Conservation (phyloP, 2,888 invertebrate genomes). For the Drosophila barbarae region DNA sequence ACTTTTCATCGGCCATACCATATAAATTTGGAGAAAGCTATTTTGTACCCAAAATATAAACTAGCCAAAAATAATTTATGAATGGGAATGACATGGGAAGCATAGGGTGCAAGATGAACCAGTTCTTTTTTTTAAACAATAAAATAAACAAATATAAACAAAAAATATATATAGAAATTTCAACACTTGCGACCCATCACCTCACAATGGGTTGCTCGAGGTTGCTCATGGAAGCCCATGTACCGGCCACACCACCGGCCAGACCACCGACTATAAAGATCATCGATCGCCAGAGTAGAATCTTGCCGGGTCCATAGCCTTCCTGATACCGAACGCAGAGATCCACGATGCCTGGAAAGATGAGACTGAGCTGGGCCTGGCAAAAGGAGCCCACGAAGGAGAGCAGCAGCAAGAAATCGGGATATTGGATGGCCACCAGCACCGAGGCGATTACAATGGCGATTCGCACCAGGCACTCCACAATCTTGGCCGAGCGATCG, state of each 20-base stretch:
- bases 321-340: conserved; percentile 84
- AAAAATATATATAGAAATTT: not conserved
- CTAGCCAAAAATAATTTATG: not conserved
- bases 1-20: conserved; percentile 15
- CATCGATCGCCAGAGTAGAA: conserved; percentile 40
- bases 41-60: not conserved
- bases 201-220: conserved; percentile 4
- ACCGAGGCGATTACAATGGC: conserved; percentile 83
- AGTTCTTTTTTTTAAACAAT: not conserved
- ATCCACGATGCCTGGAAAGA: conserved; percentile 94
- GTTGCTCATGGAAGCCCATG: conserved; percentile 19
- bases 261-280: conserved; percentile 44
- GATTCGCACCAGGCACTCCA: conserved; percentile 87
- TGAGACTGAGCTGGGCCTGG: conserved; percentile 91
- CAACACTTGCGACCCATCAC: not conserved
- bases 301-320: conserved; percentile 55
- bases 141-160: not conserved
- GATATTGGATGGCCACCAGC: conserved; percentile 86
- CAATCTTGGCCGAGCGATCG: conserved; percentile 5
- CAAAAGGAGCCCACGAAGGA: conserved; percentile 95
- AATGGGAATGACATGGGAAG: not conserved
- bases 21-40: not conserved
- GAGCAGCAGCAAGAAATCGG: conserved; percentile 92
- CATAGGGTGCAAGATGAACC: not conserved
- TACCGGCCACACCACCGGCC: conserved; percentile 45